Base-by-base conservation (phyloP, 2,888 invertebrate species). In the Cheilosia pagana region DNA sequence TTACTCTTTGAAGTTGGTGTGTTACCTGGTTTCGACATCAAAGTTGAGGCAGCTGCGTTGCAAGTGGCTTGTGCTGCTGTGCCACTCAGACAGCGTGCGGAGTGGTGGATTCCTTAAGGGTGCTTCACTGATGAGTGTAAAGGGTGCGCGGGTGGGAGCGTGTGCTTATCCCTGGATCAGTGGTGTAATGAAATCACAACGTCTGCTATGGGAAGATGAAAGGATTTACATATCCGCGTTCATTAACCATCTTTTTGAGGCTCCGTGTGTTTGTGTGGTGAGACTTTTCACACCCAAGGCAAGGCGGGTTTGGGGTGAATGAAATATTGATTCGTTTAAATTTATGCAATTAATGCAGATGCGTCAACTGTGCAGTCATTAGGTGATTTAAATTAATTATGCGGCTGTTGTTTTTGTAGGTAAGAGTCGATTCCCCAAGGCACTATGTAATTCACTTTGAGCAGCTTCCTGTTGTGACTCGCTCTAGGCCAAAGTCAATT, bases 61-160 rank as follows among this genome's bases (percentile, higher is more conserved):
- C 52, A 60, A 79, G 71, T 78, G 71, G 59, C 25, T 52, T 41
- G 21, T 43, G 71, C 1, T 43, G 19, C 19, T 45, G 60, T 35
- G 48, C 68, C 74, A 74, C 79, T 74, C 67, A 81, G 67, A 72
- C 60, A 50, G 60, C 31, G 50, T 59, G 16, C 48, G 60, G 43
- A 39, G 39, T 19, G 25, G 14, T 28, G n/a, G 14, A 52, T 45
- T 23, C 45, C 16, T 53, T 10, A 68, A 48, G 12, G 16, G 74
- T 67, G 60, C 52, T 60, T 21, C 21, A 21, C 65, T 79, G 65
- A 59, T 52, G 31, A 65, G 53, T 45, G 72, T 39, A 57, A 28
- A 28, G 28, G 0, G 31, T n/a, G 21, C 21, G 50, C 21, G 50
- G 59, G 41, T 50, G 28, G 50, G n/a, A 16, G 41, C 21, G 45